Evolutionary conservation across 2,113 vertebrate genomes (phyloP).

Genomic region (Petrocephalus microphthalmus): DNA sequence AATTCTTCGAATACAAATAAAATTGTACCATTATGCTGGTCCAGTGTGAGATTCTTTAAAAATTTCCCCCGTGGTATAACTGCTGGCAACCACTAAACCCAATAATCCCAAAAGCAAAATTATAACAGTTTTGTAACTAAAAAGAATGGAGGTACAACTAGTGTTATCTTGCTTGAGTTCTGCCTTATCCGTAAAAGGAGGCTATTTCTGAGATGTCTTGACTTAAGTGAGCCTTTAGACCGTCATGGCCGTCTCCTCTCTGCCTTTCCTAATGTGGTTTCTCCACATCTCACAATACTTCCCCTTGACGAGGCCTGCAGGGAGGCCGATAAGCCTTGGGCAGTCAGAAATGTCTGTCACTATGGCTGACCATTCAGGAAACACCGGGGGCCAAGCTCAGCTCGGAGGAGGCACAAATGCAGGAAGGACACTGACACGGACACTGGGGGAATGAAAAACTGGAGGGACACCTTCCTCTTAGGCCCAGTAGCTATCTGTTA

Average conservation of each 20-base stretch:
- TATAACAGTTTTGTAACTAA: not conserved
- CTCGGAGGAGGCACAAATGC: slow-evolving; percentile 62
- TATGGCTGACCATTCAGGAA: slow-evolving; percentile 56
- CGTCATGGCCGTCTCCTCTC: not conserved
- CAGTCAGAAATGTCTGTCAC: slow-evolving; percentile 63
- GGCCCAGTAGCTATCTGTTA: slow-evolving; percentile 26
- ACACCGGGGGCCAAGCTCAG: slow-evolving; percentile 41
- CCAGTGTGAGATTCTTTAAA: not conserved
- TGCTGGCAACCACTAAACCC: not conserved
- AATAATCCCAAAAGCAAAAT: not conserved
- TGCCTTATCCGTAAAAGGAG: not conserved
- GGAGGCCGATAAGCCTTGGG: slow-evolving; percentile 69
- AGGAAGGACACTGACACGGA: slow-evolving; percentile 51
- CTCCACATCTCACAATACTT: slow-evolving; percentile 52
- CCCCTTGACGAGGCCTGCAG: slow-evolving; percentile 62
- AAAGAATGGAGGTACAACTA: not conserved
- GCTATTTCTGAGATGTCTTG: not conserved
- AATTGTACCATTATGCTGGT: not conserved
- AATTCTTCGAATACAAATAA: not conserved
- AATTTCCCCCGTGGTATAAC: not conserved
- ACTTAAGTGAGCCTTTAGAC: not conserved
- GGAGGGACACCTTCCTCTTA: slow-evolving; percentile 39
- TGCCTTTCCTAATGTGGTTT: slow-evolving; percentile 10
- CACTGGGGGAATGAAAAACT: slow-evolving; percentile 27
- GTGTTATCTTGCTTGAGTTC: not conserved